Evolutionary conservation across 2,888 invertebrate genomes (phyloP), one percentile per base, ranked within the genome.

Genomic region (Candidula unifasciata): DNA sequence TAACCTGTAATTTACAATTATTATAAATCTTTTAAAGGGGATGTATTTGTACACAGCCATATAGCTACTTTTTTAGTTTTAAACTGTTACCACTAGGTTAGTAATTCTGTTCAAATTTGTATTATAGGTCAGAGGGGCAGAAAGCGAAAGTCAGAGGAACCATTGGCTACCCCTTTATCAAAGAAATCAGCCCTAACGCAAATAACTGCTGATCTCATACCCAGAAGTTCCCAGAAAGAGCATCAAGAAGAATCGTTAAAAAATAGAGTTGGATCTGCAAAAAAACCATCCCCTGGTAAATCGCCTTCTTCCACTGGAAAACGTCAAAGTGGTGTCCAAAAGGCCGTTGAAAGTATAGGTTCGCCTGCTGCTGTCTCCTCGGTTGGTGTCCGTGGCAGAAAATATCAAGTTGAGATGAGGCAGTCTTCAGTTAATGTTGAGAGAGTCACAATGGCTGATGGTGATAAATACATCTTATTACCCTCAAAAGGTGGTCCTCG

Each of bases 401-500:
- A 13, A 44, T 6, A 33, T 30, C 13, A 68, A 33, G 33, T 3
- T 16, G 33, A 21, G 33, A 68, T 13, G 8, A 44, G 44, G 6
- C 8, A 44, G 44, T 44, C 44, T 44, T 18, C 69, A 24, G 21
- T 35, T 35, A 5, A 35, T 69, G 21, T 35, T 21, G 69, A 69
- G 35, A 35, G 44, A 44, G 44, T 44, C 13, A 44, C 16, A 68
- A 1, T 30, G 18, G 30, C 18, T 69, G 35, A 35, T 69, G 37
- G 21, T 69, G 69, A 44, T 44, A 44, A 44, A 13, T 13, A 44
- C 13, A 44, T 33, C 52, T 3, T 60, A n/a, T 66, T 68, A 76
- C 76, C 76, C 33, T 13, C 54, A 1, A 82, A 82, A 68, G 13
- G 30, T 76, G 30, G 44, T 35, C 60, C 54, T 35, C 37, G 71